These are phyloP conservation scores for Oenanthe melanoleuca DNA, from an alignment of 2,113 vertebrate species.

Conservation along the genomic window DNA sequence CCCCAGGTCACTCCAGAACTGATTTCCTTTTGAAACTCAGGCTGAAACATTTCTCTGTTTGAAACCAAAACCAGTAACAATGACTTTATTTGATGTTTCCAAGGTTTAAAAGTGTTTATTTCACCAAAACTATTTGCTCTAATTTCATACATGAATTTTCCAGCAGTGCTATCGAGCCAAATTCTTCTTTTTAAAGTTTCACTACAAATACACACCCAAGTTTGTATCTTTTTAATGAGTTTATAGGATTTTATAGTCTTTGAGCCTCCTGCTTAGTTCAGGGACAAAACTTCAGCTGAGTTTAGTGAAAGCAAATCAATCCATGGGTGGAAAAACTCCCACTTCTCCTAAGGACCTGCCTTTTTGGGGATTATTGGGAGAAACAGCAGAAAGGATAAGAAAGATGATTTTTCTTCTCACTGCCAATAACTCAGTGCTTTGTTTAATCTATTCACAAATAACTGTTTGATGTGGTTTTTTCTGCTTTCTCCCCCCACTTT, in stretches of 20 bases:
- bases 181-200: not conserved
- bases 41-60: not conserved
- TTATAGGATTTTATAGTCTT: constrained; percentile 1
- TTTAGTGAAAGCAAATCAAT: not conserved
- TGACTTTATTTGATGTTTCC: fast-evolving
- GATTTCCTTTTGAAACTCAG: not conserved
- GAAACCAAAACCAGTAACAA: not conserved
- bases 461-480: not conserved
- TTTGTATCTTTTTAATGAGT: constrained; percentile 50
- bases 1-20: too few relatives aligned
- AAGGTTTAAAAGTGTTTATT: not conserved
- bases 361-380: not conserved
- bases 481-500: not conserved
- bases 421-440: not conserved
- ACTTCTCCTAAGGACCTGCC: not conserved
- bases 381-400: not conserved
- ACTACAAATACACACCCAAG: fast-evolving
- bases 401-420: fast-evolving
- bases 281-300: not conserved
- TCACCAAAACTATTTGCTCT: not conserved
- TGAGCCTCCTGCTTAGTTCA: not conserved
- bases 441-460: fast-evolving
- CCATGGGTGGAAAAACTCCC: not conserved
- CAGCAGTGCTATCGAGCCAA: not conserved
- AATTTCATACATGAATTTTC: not conserved